These are phyloP conservation scores for Parthenolecanium corni DNA, from an alignment of 2,888 invertebrate species.

Conservation along the genomic window DNA sequence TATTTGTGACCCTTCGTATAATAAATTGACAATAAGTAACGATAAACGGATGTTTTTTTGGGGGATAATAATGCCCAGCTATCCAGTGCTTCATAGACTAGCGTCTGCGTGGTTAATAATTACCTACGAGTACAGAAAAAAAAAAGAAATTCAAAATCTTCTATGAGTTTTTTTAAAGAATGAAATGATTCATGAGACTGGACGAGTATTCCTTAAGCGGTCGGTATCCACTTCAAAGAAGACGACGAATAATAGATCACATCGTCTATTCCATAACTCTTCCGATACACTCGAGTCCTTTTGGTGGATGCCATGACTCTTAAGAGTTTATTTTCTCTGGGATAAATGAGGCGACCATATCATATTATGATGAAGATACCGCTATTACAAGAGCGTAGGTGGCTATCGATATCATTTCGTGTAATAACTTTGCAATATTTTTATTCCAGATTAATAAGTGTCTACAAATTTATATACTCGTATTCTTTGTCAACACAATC, in stretches of 20 bases:
- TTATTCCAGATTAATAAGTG: too few relatives aligned
- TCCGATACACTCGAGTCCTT: slow-evolving; percentile 22
- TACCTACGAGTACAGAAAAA: not conserved
- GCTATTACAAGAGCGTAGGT: slow-evolving; percentile 2
- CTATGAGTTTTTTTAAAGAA: slow-evolving; percentile 7
- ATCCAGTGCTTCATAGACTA: too few relatives aligned
- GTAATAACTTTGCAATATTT: too few relatives aligned
- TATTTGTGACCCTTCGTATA: slow-evolving; percentile 18
- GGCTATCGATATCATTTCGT: not conserved
- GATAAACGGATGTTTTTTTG: slow-evolving; percentile 25
- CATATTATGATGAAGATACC: slow-evolving; percentile 21
- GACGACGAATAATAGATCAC: slow-evolving; percentile 25
- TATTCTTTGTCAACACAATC: too few relatives aligned
- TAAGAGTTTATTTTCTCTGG: not conserved
- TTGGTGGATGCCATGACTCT: not conserved
- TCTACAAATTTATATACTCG: too few relatives aligned
- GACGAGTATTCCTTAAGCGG: slow-evolving; percentile 23
- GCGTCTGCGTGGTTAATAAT: not conserved
- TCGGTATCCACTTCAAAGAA: slow-evolving; percentile 25
- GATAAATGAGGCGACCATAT: slow-evolving; percentile 25
- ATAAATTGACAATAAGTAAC: slow-evolving; percentile 28
- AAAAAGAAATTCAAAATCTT: slow-evolving; percentile 16
- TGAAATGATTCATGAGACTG: slow-evolving; percentile 27
- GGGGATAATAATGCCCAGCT: not conserved
- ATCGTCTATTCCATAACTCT: slow-evolving; percentile 26